These are phyloP conservation scores for Oscarella lobularis DNA, from an alignment of 37 sponge, comb jelly and placozoan genomes.

Conservation along the genomic window DNA sequence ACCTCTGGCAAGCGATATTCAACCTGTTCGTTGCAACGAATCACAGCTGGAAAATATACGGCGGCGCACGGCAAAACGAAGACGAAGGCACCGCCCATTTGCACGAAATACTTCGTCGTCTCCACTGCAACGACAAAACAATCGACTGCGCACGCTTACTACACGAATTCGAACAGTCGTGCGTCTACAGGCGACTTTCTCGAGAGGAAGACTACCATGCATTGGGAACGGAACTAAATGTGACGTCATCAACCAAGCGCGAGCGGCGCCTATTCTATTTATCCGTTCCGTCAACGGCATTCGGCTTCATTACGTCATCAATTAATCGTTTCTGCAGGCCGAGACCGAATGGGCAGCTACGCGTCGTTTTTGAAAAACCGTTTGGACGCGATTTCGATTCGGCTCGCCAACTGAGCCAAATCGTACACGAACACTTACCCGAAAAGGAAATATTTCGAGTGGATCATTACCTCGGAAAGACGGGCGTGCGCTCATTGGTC, in stretches of 20 bases:
- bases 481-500: slow-evolving; percentile 30
- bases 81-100: background rate
- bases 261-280: slow-evolving; percentile 49
- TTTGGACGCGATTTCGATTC: slow-evolving; percentile 48
- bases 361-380: slow-evolving; percentile 60
- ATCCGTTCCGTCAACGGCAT: slow-evolving; percentile 65
- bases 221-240: slow-evolving; percentile 7
- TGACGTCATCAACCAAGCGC: background rate
- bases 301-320: slow-evolving; percentile 11
- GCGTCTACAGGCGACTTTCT: slow-evolving; percentile 19
- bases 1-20: slow-evolving; percentile 55
- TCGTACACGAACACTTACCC: slow-evolving; percentile 14
- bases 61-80: background rate
- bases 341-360: background rate
- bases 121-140: background rate
- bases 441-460: slow-evolving; percentile 51
- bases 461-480: slow-evolving; percentile 75
- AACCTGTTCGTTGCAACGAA: background rate
- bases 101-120: background rate
- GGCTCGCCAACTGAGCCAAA: slow-evolving; percentile 17
- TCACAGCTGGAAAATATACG: background rate
- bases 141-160: background rate
- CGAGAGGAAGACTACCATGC: slow-evolving; percentile 17
- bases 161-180: background rate
- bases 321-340: slow-evolving; percentile 29